A percentile compares a stretch with the other conserved stretches of the same genome.
phyloP scores from a whole-genome alignment of 2,113 vertebrate genomes.

The Dolichallabes microphthalmus region DNA sequence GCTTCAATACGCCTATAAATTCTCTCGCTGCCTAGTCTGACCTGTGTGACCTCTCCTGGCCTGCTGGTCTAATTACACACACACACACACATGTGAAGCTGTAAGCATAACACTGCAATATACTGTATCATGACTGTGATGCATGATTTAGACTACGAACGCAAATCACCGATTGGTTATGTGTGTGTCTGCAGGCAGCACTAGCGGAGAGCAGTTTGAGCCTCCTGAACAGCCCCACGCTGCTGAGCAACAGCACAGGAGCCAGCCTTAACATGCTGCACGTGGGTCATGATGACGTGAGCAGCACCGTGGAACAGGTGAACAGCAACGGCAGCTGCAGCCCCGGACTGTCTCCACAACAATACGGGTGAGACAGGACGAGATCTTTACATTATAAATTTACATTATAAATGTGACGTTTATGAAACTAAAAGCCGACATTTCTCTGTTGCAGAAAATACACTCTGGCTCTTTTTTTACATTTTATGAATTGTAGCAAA shows the following conservation, averaged over 20 bases:
- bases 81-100: background rate
- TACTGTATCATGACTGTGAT: background rate
- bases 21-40: background rate
- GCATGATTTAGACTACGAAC: background rate
- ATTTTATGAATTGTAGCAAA: background rate
- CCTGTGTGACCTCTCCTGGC: background rate
- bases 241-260: slow-evolving; percentile 84
- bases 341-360: slow-evolving; percentile 92
- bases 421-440: background rate
- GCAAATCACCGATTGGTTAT: slow-evolving; percentile 14
- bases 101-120: background rate
- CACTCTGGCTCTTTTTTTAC: background rate
- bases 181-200: slow-evolving; percentile 61
- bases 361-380: slow-evolving; percentile 84
- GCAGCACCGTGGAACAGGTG: slow-evolving; percentile 93
- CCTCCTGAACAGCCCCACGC: slow-evolving; percentile 86
- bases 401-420: background rate
- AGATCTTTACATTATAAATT: background rate
- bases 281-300: slow-evolving; percentile 91
- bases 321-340: slow-evolving; percentile 97
- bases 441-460: background rate
- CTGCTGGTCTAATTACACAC: background rate
- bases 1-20: slow-evolving; percentile 28
- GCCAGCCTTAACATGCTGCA: slow-evolving; percentile 89
- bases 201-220: slow-evolving; percentile 95